Percentiles rank a stretch among this genome's conserved stretches.
phyloP scores from a whole-genome alignment of 2,888 invertebrate genomes.

The Andricus quercusramuli region DNA sequence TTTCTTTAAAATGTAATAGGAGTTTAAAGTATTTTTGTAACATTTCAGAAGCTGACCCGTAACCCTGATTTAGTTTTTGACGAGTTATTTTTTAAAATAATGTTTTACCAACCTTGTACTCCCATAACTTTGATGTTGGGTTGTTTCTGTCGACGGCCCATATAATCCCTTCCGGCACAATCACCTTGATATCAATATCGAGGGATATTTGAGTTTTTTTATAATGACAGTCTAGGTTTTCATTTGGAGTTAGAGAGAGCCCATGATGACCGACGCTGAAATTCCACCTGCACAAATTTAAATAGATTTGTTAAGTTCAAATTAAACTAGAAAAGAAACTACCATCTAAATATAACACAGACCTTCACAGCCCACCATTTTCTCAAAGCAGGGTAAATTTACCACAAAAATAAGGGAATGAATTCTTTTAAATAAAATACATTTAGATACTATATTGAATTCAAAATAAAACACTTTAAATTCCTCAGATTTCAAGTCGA shows the following conservation, averaged over 20 bases:
- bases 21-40: too few relatives aligned
- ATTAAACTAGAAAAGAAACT: not conserved
- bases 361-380: too few relatives aligned
- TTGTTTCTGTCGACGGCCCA: constrained; percentile 83
- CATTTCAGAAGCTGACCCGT: too few relatives aligned
- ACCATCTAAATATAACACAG: not conserved
- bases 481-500: too few relatives aligned
- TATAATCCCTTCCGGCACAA: constrained; percentile 87
- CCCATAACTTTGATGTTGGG: constrained; percentile 84
- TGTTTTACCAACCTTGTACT: constrained; percentile 83
- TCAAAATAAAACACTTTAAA: too few relatives aligned
- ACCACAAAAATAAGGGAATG: too few relatives aligned
- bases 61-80: too few relatives aligned
- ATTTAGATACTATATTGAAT: too few relatives aligned
- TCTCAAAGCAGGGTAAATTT: too few relatives aligned
- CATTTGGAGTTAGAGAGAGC: constrained; percentile 81
- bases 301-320: too few relatives aligned
- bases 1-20: not conserved
- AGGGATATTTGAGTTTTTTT: constrained; percentile 54
- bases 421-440: too few relatives aligned
- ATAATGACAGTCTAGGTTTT: constrained; percentile 78
- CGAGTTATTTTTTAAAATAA: not conserved
- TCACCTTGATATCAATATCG: constrained; percentile 82
- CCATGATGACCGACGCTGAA: constrained; percentile 96
- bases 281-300: constrained; percentile 87